These are phyloP conservation scores for Sternotherus odoratus DNA, from an alignment of 2,797 vertebrate species.

Conservation along the genomic window DNA sequence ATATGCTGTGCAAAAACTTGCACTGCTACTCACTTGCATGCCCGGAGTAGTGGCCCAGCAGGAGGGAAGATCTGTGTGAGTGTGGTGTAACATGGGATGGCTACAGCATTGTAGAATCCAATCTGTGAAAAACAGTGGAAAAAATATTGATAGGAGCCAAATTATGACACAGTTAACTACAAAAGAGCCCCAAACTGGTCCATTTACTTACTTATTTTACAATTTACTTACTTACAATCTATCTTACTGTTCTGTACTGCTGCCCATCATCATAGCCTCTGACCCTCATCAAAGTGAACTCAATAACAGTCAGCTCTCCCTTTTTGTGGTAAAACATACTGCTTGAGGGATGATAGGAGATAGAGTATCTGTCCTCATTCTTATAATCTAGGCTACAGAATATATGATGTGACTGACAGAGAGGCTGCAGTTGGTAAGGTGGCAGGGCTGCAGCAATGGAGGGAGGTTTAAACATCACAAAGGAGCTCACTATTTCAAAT, in stretches of 20 bases:
- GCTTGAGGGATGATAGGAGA: background rate
- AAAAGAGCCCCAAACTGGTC: background rate
- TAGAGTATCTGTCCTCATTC: background rate
- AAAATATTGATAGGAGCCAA: background rate
- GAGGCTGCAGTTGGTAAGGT: background rate
- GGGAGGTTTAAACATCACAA: background rate
- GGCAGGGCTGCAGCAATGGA: background rate
- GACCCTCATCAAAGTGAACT: background rate
- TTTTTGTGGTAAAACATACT: background rate
- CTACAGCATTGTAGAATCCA: constrained; percentile 97
- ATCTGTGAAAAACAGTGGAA: constrained; percentile 81
- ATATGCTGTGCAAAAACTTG: background rate
- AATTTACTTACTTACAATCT: background rate
- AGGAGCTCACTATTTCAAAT: background rate
- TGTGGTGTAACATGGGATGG: constrained; percentile 95
- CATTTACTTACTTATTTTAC: background rate
- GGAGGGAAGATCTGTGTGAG: constrained; percentile 93
- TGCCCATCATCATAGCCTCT: background rate
- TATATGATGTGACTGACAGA: background rate
- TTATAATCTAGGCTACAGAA: background rate
- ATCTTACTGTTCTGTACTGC: background rate
- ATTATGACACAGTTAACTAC: background rate
- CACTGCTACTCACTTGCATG: constrained; percentile 88
- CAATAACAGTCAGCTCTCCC: background rate
- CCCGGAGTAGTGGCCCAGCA: constrained; percentile 89